Evolutionary conservation across 2,113 vertebrate species (phyloP).

Genomic region (Gorilla gorilla): DNA sequence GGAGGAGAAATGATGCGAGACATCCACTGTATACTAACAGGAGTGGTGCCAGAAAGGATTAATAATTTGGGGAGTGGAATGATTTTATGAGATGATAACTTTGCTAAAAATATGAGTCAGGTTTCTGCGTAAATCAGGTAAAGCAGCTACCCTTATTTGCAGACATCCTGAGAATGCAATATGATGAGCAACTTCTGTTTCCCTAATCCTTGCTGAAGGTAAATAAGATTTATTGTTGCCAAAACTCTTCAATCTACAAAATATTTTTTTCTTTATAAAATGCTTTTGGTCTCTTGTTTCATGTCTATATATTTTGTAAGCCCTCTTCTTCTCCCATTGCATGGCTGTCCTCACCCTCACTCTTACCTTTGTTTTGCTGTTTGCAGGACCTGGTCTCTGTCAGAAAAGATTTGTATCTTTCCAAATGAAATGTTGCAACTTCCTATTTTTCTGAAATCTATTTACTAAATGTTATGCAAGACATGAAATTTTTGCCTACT

Average conservation of each 20-base stretch:
- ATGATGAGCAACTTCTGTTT: neutral
- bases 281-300: neutral
- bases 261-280: neutral
- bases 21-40: neutral
- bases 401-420: neutral
- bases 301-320: neutral
- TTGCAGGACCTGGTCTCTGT: neutral
- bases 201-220: neutral
- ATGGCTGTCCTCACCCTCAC: neutral
- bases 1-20: neutral
- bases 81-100: neutral
- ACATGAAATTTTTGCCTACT: neutral
- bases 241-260: neutral
- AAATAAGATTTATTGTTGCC: neutral
- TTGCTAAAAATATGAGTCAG: neutral
- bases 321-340: neutral
- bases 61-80: neutral
- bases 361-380: neutral
- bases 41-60: neutral
- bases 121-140: accelerated
- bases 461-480: neutral
- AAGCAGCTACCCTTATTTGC: neutral
- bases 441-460: neutral
- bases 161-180: neutral
- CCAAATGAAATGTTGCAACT: neutral